phyloP scores from a whole-genome alignment of 2,888 invertebrate species.

The Lymantria dispar region DNA sequence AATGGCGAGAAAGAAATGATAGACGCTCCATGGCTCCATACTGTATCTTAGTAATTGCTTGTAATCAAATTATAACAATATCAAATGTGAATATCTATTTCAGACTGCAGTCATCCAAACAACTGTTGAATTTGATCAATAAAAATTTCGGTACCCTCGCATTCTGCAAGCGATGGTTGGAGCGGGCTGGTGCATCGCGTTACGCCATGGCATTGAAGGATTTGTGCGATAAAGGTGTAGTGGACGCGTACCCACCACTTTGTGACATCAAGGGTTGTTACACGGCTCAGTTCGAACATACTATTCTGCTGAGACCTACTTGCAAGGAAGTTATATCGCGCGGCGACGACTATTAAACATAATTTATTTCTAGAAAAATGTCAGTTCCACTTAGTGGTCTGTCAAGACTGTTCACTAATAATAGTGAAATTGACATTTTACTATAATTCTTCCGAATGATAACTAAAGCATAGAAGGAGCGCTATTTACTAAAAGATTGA shows the following conservation, averaged over 20 bases:
- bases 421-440: not conserved
- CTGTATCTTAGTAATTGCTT: no score
- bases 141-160: constrained; percentile 98
- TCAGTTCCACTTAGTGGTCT: no score
- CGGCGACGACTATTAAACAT: constrained; percentile 94
- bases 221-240: constrained; percentile 97
- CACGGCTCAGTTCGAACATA: constrained; percentile 99
- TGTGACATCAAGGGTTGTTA: constrained; percentile 99
- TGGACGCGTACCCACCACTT: constrained; percentile 99
- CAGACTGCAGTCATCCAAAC: constrained; percentile 95
- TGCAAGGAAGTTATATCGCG: constrained; percentile 99
- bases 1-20: no score
- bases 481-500: no score
- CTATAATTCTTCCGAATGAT: not conserved
- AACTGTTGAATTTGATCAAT: constrained; percentile 94
- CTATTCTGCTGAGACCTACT: constrained; percentile 97
- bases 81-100: constrained; percentile 25
- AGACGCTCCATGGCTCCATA: no score
- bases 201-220: constrained; percentile 99
- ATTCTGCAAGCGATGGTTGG: constrained; percentile 99
- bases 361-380: not conserved
- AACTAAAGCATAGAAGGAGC: no score
- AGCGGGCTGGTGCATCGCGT: constrained; percentile 97
- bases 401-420: no score
- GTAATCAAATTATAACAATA: not conserved